A percentile compares a stretch with the other conserved stretches of the same genome.
Conservation (phyloP, 2,113 vertebrate species). For the Cyrtonyx montezumae region DNA sequence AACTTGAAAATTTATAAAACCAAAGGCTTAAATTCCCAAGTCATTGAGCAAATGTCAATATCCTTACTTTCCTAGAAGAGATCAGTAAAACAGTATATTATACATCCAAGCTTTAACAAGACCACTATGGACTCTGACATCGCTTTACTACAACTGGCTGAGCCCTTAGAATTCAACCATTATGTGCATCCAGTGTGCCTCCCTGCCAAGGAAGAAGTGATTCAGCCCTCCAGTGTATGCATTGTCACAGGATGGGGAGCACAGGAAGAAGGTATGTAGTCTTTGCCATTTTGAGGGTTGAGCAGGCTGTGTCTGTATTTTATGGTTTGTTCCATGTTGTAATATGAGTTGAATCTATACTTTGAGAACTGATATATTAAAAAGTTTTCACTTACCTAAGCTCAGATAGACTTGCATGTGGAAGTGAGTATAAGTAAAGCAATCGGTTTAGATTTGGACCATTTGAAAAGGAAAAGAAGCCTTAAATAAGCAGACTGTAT, state of each 20-base stretch:
- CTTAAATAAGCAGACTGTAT: neutral
- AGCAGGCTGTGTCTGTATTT: neutral
- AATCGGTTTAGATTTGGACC: neutral
- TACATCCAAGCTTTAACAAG: constrained; percentile 53
- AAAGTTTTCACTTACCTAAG: neutral
- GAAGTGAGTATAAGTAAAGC: neutral
- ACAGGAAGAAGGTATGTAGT: constrained; percentile 13
- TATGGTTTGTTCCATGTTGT: neutral
- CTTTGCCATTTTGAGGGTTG: neutral
- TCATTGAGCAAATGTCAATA: neutral
- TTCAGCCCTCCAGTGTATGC: constrained; percentile 30
- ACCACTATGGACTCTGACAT: constrained; percentile 44
- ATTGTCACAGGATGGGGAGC: constrained; percentile 51
- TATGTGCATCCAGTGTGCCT: constrained; percentile 32
- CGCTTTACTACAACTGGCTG: constrained; percentile 36
- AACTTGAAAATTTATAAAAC: neutral
- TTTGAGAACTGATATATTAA: rapidly evolving
- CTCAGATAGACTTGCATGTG: neutral
- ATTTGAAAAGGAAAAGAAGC: neutral
- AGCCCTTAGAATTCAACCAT: constrained; percentile 39
- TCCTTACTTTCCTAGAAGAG: constrained; percentile 57
- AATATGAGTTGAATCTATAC: neutral
- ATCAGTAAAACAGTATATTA: constrained; percentile 21
- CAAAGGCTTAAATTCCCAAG: neutral
- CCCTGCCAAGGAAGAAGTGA: neutral